Percentiles rank a stretch among this genome's conserved stretches.
These are phyloP conservation scores for Euwallacea similis DNA, from an alignment of 1,140 invertebrate species.

Conservation along the genomic window DNA sequence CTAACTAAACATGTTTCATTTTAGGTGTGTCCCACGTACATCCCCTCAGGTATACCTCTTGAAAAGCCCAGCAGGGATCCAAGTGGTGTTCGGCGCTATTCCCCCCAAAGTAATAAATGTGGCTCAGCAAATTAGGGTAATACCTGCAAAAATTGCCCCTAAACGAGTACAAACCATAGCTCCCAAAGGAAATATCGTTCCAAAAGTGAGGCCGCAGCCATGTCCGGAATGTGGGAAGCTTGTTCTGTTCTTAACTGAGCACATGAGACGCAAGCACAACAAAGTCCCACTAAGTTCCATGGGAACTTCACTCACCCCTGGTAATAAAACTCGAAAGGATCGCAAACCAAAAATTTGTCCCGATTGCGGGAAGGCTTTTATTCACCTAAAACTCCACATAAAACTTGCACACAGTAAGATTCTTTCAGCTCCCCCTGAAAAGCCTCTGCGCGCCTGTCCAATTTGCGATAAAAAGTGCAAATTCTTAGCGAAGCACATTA, in stretches of 20 bases:
- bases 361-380: background rate
- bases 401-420: background rate
- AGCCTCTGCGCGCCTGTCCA: background rate
- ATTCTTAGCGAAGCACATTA: conserved; percentile 6
- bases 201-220: background rate
- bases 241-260: conserved; percentile 15
- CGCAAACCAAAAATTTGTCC: background rate
- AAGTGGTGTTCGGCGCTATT: conserved; percentile 13
- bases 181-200: too few species aligned
- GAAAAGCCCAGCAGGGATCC: conserved; percentile 4
- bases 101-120: conserved; percentile 3
- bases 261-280: conserved; percentile 9
- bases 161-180: background rate
- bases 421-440: background rate
- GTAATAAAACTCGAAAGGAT: background rate
- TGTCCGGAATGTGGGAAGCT: conserved; percentile 31
- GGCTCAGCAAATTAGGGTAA: background rate
- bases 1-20: too few species aligned
- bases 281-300: background rate
- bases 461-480: background rate
- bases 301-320: too few species aligned
- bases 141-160: background rate
- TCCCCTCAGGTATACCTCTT: conserved; percentile 16
- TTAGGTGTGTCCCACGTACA: too few species aligned
- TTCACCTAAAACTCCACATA: background rate